Evolutionary conservation across 2,797 vertebrate genomes (phyloP), one percentile per base, ranked within the genome.

Genomic region (Amblyopsis hoosieri): DNA sequence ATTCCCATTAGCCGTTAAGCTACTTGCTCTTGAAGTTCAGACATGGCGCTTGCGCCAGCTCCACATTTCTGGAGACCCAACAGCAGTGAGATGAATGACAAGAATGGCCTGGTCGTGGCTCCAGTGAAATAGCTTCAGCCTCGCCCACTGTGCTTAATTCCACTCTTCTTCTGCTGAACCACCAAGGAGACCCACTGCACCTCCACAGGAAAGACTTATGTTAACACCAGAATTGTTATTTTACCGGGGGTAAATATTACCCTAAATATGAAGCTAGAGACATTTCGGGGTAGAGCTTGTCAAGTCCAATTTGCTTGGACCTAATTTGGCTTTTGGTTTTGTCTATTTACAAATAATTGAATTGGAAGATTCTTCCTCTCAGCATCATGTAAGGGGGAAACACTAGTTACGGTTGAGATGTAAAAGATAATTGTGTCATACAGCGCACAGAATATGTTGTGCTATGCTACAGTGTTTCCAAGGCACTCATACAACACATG

Each of bases 41-140:
- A 87, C 83, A 85, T 81, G 86, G 83, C 81, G 80, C 83, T 82
- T 82, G 79, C 83, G 83, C 85, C 76, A 75, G 79, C 82, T 86
- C 83, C 85, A 80, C 78, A 49, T 64, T 66, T 74, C 59, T 57
- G 79, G 62, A 74, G 78, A 64, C 82, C 82, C 75, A 80, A 78
- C 80, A 74, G 69, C 79, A 61, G 71, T 45, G 42, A 74, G 71
- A 74, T 71, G 76, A 85, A 68, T 62, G 75, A 82, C 68, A 74
- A 72, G 80, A 76, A 66, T 19, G 73, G 77, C 75, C 70, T 66
- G 59, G 76, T 69, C 53, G 67, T 12, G 77, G 79, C 67, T 83
- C 76, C 69, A 74, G 69, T 64, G 67, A 67, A 71, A 74, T 66
- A 33, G 76, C 77, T 79, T 56, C 60, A 81, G 61, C 74, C 68